Conservation (phyloP, 2,113 vertebrate species). For the Corvus moneduloides region DNA sequence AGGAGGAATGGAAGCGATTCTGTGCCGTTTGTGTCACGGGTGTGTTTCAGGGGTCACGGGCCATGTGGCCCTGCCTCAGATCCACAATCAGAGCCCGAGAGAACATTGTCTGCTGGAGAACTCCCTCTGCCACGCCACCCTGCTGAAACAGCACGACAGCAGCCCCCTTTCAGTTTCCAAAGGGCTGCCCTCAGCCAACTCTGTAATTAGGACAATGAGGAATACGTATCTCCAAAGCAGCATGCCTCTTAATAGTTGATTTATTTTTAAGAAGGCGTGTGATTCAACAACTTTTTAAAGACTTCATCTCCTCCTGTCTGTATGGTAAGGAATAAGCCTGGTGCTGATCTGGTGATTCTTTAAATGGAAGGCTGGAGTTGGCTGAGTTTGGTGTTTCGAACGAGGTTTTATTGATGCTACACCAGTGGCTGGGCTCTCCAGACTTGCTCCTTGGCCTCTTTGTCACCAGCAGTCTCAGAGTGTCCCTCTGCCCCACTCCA, state of each 20-base stretch:
- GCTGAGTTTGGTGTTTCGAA: background rate
- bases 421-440: background rate
- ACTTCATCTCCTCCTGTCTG: constrained; percentile 30
- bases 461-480: background rate
- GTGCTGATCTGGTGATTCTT: background rate
- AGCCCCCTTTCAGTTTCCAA: background rate
- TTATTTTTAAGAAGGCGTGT: constrained; percentile 50
- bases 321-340: background rate
- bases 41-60: constrained; percentile 30
- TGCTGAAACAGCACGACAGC: constrained; percentile 34
- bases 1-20: constrained; percentile 18
- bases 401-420: background rate
- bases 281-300: background rate
- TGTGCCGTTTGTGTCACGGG: background rate
- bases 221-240: background rate
- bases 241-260: background rate
- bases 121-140: constrained; percentile 53
- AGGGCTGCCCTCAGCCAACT: constrained; percentile 2
- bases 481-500: background rate
- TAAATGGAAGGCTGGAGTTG: background rate
- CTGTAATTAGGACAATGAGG: constrained; percentile 31
- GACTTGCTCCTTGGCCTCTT: background rate
- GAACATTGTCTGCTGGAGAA: constrained; percentile 45
- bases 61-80: constrained; percentile 46
- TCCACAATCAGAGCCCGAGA: constrained; percentile 19